phyloP scores from a whole-genome alignment of 2,113 vertebrate genomes.

The Crotalus viridis region DNA sequence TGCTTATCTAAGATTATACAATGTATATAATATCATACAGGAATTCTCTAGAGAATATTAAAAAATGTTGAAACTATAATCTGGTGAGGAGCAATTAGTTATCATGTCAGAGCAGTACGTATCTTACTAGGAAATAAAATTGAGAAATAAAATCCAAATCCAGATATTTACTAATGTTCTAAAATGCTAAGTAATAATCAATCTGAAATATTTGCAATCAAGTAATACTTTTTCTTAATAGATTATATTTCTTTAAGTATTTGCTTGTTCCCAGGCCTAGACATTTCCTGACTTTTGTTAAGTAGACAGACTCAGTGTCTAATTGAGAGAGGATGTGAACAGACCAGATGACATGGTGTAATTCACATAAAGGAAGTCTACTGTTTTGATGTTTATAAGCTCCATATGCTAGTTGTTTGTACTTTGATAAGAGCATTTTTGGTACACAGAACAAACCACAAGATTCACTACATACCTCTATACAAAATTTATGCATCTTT shows the following conservation, averaged over 20 bases:
- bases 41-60: background rate
- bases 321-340: constrained; percentile 62
- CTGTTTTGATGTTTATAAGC: constrained; percentile 66
- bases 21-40: background rate
- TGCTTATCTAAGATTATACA: background rate
- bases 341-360: constrained; percentile 61
- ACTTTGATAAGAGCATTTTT: constrained; percentile 69
- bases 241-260: constrained; percentile 21
- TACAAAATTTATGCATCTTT: constrained; percentile 51
- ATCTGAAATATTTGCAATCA: background rate
- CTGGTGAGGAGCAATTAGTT: background rate
- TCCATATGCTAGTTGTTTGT: constrained; percentile 64
- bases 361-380: constrained; percentile 60
- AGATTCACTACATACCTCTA: constrained; percentile 22
- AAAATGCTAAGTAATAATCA: background rate
- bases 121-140: background rate
- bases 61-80: background rate
- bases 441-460: constrained; percentile 39
- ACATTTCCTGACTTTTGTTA: constrained; percentile 52
- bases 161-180: background rate
- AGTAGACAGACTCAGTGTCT: constrained; percentile 40
- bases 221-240: constrained; percentile 11
- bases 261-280: constrained; percentile 25
- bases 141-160: background rate
- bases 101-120: background rate